Conservation (phyloP, 2,888 invertebrate genomes). For the Drosophila antonietae region DNA sequence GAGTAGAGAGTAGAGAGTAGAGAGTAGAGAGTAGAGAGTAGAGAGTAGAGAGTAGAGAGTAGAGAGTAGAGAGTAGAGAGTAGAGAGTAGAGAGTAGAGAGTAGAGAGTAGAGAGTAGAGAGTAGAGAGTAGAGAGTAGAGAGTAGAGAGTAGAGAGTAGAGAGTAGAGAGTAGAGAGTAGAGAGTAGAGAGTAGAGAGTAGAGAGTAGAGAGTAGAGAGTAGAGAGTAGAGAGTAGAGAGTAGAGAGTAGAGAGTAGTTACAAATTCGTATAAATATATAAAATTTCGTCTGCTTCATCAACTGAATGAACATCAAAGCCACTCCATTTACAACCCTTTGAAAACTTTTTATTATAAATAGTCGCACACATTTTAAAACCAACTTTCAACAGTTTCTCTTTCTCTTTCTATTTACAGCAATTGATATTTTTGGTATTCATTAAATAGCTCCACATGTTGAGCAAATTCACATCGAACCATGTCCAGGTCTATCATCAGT, state of each 20-base stretch:
- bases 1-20: too few relatives aligned
- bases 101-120: too few relatives aligned
- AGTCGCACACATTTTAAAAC: neutral
- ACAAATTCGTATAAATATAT: too few relatives aligned
- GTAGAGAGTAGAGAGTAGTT: too few relatives aligned
- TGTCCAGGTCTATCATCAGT: slow-evolving; percentile 83
- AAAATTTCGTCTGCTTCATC: slow-evolving; percentile 18
- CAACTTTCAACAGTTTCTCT: slow-evolving; percentile 3
- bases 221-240: too few relatives aligned
- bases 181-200: too few relatives aligned
- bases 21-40: neutral
- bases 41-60: neutral
- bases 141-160: too few relatives aligned
- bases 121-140: too few relatives aligned
- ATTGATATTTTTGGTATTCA: slow-evolving; percentile 10
- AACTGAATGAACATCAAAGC: slow-evolving; percentile 39
- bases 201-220: too few relatives aligned
- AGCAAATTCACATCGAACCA: slow-evolving; percentile 83
- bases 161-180: too few relatives aligned
- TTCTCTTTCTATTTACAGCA: slow-evolving; percentile 32
- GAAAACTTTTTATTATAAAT: slow-evolving; percentile 5
- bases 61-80: too few relatives aligned
- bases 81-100: too few relatives aligned
- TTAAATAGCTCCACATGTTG: slow-evolving; percentile 72
- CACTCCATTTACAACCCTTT: neutral